Evolutionary conservation across 2,888 invertebrate species (phyloP), one percentile per base, ranked within the genome.

Genomic region (Scotopteryx bipunctaria): DNA sequence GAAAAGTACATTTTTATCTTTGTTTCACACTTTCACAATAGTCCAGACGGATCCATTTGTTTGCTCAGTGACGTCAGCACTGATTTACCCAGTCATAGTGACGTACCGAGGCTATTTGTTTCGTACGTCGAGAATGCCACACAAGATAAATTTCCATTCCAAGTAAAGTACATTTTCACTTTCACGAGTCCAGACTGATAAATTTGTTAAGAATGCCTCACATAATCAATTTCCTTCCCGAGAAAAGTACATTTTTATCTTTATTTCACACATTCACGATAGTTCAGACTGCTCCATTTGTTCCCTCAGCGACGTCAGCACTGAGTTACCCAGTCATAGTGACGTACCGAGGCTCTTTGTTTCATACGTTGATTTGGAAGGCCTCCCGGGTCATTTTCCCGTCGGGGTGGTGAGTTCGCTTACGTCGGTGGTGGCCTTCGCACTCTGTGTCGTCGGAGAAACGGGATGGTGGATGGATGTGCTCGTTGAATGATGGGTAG

Each of bases 381-480:
- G 95, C 93, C 83, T 94, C 94, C 55, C 94, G 86, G 58, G 92
- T 83, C 57, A 92, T 81, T 76, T 93, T 92, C 63, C 76, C 85
- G 69, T 91, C 92, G 38, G 63, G 62, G 5, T 54, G 57, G 57
- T 64, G 79, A 33, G 67, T 67, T 42, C 92, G 76, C 71, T 87
- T 87, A 63, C 88, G 74, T 2, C 90, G 76, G 60, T 78, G 84
- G 69, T 85, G 92, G 0, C 76, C 86, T 76, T 92, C 92, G 83
- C 92, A 91, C 72, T 93, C 93, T 46, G 92, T 92, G 78, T 92
- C 93, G 91, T 97, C 96, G 68, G 96, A 95, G 92, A 97, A 97
- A 62, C 96, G 94, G 73, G 95, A 94, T 73, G 96, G 96, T 72
- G 96, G 96, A 91, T 96, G 95, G 76, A 95, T 95, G 84, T 95